phyloP scores from a whole-genome alignment of 1,140 invertebrate species.

The Periplaneta americana region DNA sequence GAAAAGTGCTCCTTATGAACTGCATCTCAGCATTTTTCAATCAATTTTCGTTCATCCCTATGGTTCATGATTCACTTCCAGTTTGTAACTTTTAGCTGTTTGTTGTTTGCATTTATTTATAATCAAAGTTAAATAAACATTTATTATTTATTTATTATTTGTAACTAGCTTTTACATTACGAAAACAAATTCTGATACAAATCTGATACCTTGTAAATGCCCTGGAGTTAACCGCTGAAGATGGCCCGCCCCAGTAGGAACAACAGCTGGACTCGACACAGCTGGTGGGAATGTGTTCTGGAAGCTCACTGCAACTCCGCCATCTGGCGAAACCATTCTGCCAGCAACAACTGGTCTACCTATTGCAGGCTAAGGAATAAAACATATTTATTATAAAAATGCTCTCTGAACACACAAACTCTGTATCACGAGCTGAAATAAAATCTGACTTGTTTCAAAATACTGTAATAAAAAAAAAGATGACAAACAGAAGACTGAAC shows the following conservation, averaged over 20 bases:
- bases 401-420: too few relatives aligned
- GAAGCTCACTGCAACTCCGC: neutral
- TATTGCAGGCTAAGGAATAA: neutral
- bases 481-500: too few relatives aligned
- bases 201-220: neutral
- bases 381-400: too few relatives aligned
- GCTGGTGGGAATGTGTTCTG: neutral
- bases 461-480: too few relatives aligned
- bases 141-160: neutral
- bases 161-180: neutral
- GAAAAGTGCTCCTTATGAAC: too few relatives aligned
- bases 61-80: too few relatives aligned
- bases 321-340: neutral
- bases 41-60: too few relatives aligned
- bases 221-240: neutral
- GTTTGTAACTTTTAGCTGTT: too few relatives aligned
- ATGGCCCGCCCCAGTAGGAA: neutral
- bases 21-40: too few relatives aligned
- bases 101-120: too few relatives aligned
- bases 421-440: too few relatives aligned
- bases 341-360: neutral
- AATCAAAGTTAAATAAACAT: neutral
- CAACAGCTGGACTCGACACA: neutral
- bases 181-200: neutral
- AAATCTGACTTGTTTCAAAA: too few relatives aligned